Base-by-base conservation (phyloP, 92 coral and sea anemone species). In the Palythoa caribaeorum region DNA sequence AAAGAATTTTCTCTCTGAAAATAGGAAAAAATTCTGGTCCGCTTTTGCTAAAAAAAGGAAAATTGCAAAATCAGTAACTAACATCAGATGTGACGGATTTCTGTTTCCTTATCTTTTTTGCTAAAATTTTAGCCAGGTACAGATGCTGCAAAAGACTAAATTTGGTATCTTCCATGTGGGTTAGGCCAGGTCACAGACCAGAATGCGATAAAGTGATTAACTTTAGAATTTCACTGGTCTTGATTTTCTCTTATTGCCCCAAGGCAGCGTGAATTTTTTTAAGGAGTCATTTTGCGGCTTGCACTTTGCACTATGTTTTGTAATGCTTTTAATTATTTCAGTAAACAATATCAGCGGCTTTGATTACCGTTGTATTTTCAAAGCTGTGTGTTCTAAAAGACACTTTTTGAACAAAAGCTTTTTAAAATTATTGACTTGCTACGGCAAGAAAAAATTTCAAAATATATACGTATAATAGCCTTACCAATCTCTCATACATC, bases 121-220 rank as follows among this genome's bases (percentile, higher is more conserved):
- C 84, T 79, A 59, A 60, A 38, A 12, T 6, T 79, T 79, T 36
- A 17, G 35, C 38, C 71, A 39, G 38, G 53, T 79, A 60, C 84
- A 79, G 84, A 79, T 78, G 83, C 71, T 57, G 14, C 50, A 55
- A 54, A 11, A 38, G 21, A 11, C 48, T 55, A 12, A 52, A 53
- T 77, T 77, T 77, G 69, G 66, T 77, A 12, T 52, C 19, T 77
- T 2, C 4, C 5, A 36, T 36, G 83, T 14, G 83, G 83, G 83
- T 54, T 38, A 3, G 37, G 8, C 20, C 28, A 54, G 83, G 83
- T 77, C 83, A 77, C 83, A 77, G 83, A 77, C 83, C 36, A 16
- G 50, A 77, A 54, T 53, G 83, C 83, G 83, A 77, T 77, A 77
- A 77, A 77, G 48, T 54, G 69, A 77, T 73, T 73, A 73, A 15